Evolutionary conservation across 2,797 vertebrate species (phyloP).

Genomic region (Tadarida brasiliensis): DNA sequence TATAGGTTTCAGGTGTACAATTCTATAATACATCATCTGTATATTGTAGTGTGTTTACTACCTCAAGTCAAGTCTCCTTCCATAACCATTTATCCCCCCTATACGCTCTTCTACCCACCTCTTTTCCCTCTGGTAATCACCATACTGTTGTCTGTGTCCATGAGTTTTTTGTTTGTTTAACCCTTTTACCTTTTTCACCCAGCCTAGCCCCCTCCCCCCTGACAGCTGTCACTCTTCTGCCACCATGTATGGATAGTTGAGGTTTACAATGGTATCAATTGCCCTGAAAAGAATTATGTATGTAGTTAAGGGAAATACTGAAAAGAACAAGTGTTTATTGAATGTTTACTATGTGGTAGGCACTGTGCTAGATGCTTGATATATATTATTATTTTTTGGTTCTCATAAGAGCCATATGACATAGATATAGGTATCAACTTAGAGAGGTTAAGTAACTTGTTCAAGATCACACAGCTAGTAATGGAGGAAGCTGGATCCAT

Average conservation of each 20-base stretch:
- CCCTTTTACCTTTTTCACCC: not conserved
- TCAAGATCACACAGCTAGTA: constrained; percentile 2
- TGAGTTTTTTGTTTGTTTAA: not conserved
- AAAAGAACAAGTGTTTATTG: constrained; percentile 37
- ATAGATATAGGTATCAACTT: not conserved
- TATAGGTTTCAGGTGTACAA: not conserved
- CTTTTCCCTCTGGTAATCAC: not conserved
- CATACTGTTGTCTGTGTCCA: not conserved
- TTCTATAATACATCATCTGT: not conserved
- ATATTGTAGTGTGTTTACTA: not conserved
- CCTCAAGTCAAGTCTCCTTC: not conserved
- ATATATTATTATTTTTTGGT: not conserved
- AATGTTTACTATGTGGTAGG: constrained; percentile 4
- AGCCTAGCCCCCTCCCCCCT: not conserved
- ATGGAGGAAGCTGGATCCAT: not conserved
- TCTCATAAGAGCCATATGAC: not conserved
- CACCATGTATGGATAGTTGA: not conserved
- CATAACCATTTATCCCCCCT: not conserved
- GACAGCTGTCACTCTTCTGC: not conserved
- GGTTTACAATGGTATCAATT: not conserved
- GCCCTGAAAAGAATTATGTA: not conserved
- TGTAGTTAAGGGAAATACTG: constrained; percentile 6
- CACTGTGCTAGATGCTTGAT: not conserved
- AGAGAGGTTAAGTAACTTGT: constrained; percentile 62
- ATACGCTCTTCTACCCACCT: not conserved